Base-by-base conservation (phyloP, 2,113 vertebrate genomes). In the Phalacrocorax carbo region DNA sequence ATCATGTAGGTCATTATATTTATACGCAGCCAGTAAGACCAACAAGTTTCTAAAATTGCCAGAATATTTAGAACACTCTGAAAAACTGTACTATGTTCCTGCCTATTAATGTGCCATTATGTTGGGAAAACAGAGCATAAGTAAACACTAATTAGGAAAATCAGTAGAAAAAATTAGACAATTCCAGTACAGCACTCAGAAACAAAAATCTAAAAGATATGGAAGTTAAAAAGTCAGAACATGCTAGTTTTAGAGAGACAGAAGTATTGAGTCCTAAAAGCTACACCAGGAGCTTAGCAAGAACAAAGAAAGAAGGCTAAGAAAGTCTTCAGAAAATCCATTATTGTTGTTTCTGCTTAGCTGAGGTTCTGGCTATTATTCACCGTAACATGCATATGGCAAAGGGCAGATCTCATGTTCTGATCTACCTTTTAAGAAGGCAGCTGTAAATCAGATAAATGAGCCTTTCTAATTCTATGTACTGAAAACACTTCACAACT, bases 11-110 rank as follows among this genome's bases (percentile, higher is more conserved):
- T 94, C 93, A 51, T 85, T 94, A 34, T 86, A 95, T 96, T 86
- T 95, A 82, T 83, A 88, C 26, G 18, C 48, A 96, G 38, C 66
- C 83, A 95, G 57, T 91, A 81, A 97, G 60, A 95, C 48, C 88
- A 58, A 80, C 46, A 93, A 77, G 70, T 91, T 92, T 73, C 85
- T 95, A 84, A 71, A 94, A 91, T 76, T 90, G 66, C 42, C 78
- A 88, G 71, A 64, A 95, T 94, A 92, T 84, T 92, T 92, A 84
- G 66, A 94, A 75, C 48, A 93, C 36, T 73, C 30, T 94, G 38
- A 82, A 34, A 91, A 94, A 86, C 52, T 64, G 57, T 85, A 51
- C 26, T 69, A 60, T n/a, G 77, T 64, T 97, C 19, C 68, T 86
- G 69, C 57, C 61, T 93, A 81, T 75, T 62, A 94, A 88, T 49